A percentile compares a stretch with the other conserved stretches of the same genome.
Evolutionary conservation across 1,140 invertebrate genomes (phyloP).

Genomic region (Manduca sexta): DNA sequence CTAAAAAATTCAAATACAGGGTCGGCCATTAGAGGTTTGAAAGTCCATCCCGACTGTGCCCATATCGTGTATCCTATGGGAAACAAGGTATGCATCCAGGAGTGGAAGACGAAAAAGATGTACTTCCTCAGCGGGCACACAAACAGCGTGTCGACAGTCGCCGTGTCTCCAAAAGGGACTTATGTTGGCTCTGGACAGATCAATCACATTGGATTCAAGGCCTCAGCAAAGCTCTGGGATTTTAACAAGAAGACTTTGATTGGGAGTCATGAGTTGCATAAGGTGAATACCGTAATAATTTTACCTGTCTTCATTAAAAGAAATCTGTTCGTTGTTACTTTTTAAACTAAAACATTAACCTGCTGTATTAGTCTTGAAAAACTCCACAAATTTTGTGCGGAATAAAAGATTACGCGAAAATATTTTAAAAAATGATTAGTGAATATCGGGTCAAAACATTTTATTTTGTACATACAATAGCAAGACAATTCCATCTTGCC

Average conservation of each 20-base stretch:
- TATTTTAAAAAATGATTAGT: too few species aligned
- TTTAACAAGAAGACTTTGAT: slow-evolving; percentile 78
- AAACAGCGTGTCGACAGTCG: slow-evolving; percentile 87
- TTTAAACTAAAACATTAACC: too few species aligned
- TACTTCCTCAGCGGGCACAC: slow-evolving; percentile 87
- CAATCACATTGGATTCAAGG: slow-evolving; percentile 93
- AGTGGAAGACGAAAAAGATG: slow-evolving; percentile 82
- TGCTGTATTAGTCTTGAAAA: too few species aligned
- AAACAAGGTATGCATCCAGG: slow-evolving; percentile 86
- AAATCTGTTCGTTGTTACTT: background rate
- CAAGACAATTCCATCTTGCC: too few species aligned
- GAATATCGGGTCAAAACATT: too few species aligned
- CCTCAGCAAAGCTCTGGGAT: slow-evolving; percentile 91
- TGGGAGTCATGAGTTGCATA: slow-evolving; percentile 86
- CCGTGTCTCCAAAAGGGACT: slow-evolving; percentile 84
- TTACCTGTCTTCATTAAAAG: too few species aligned
- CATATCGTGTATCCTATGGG: slow-evolving; percentile 90
- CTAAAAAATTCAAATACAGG: slow-evolving; percentile 69
- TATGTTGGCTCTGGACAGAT: slow-evolving; percentile 91
- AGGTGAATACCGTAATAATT: slow-evolving; percentile 63
- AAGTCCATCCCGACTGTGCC: slow-evolving; percentile 83
- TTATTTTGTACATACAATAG: too few species aligned
- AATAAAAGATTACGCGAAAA: too few species aligned
- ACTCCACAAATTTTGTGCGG: too few species aligned
- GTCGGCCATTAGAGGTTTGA: slow-evolving; percentile 79